phyloP scores from a whole-genome alignment of 2,888 invertebrate genomes.

The Meloe dianella region DNA sequence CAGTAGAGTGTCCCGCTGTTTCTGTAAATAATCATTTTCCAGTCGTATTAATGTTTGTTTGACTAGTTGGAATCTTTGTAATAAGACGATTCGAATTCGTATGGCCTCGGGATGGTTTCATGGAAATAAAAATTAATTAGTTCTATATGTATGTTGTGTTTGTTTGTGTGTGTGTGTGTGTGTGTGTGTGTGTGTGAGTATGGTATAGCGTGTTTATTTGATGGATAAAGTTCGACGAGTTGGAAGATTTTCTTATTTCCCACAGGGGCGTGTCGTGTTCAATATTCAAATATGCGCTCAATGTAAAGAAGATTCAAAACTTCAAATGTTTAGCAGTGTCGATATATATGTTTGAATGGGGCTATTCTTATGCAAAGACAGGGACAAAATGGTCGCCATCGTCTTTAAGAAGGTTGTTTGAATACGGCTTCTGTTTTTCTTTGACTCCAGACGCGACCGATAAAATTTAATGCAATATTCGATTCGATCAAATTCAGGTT shows the following conservation, averaged over 20 bases:
- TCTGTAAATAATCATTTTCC: slow-evolving; percentile 56
- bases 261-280: slow-evolving; percentile 45
- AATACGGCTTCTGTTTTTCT: slow-evolving; percentile 50
- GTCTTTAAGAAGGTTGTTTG: slow-evolving; percentile 52
- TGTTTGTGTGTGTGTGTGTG: neutral
- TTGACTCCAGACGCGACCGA: slow-evolving; percentile 46
- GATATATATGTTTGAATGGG: slow-evolving; percentile 50
- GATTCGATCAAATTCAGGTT: slow-evolving; percentile 39
- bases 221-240: slow-evolving; percentile 36
- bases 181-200: neutral
- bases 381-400: slow-evolving; percentile 49
- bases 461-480: slow-evolving; percentile 48
- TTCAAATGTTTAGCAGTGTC: slow-evolving; percentile 50
- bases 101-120: slow-evolving; percentile 32
- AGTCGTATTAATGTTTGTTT: slow-evolving; percentile 56
- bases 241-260: slow-evolving; percentile 46
- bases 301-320: slow-evolving; percentile 50
- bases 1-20: slow-evolving; percentile 47
- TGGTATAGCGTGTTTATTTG: slow-evolving; percentile 33
- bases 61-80: slow-evolving; percentile 49
- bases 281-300: slow-evolving; percentile 51
- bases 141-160: neutral
- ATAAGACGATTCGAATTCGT: slow-evolving; percentile 53
- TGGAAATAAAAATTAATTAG: slow-evolving; percentile 8
- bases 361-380: slow-evolving; percentile 56